phyloP scores from a whole-genome alignment of 2,888 invertebrate species.

The Melangyna quadrimaculata region DNA sequence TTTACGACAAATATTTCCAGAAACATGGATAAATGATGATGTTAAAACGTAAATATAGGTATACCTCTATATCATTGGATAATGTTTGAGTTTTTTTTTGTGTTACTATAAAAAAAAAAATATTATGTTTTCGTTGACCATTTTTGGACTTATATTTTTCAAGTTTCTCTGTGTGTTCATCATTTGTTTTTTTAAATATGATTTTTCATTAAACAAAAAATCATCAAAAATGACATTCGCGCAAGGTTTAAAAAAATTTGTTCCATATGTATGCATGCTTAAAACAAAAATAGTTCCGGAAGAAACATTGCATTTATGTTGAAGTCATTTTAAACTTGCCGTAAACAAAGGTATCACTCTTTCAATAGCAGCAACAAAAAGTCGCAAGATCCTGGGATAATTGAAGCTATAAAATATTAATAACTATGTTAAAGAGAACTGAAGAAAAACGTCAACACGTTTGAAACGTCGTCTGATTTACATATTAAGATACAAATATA shows the following conservation, averaged over 20 bases:
- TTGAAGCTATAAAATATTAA: too few species aligned
- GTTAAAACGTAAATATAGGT: slow-evolving; percentile 35
- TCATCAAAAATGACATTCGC: background rate
- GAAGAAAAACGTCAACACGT: too few species aligned
- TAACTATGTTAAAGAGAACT: too few species aligned
- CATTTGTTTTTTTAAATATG: background rate
- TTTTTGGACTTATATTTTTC: background rate
- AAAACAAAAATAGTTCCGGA: background rate
- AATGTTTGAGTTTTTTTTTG: background rate
- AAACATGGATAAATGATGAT: slow-evolving; percentile 85
- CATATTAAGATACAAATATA: too few species aligned
- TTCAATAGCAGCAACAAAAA: too few species aligned
- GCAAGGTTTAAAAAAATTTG: background rate
- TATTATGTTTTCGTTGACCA: background rate
- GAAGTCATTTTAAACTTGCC: too few species aligned
- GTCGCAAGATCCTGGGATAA: too few species aligned
- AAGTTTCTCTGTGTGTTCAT: background rate
- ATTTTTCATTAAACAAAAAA: background rate
- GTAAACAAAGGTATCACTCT: too few species aligned
- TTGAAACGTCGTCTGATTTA: too few species aligned
- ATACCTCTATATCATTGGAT: too few species aligned
- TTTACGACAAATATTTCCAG: slow-evolving; percentile 82
- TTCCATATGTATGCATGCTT: too few species aligned
- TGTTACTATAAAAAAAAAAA: background rate
- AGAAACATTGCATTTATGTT: background rate